Percentiles rank a stretch among this genome's conserved stretches.
Evolutionary conservation across 2,888 invertebrate genomes (phyloP).

Genomic region (Parascotia fuliginaria): DNA sequence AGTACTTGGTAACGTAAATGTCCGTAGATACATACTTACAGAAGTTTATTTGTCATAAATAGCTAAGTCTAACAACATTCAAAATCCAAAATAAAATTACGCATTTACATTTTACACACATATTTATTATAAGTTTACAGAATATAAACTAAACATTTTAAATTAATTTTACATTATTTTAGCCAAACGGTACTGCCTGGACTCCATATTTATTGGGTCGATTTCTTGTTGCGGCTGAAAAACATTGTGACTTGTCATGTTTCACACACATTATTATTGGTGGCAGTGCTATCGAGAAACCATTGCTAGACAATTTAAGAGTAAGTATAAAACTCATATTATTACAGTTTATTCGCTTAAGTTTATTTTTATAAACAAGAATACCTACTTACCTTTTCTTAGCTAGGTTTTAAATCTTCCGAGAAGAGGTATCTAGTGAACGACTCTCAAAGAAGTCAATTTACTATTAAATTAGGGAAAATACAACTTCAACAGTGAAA

Average conservation of each 20-base stretch:
- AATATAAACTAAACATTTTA: too few relatives aligned
- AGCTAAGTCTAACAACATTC: too few relatives aligned
- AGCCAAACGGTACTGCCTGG: slow-evolving; percentile 62
- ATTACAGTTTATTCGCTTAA: neutral
- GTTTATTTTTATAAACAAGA: slow-evolving; percentile 8
- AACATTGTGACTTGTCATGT: slow-evolving; percentile 62
- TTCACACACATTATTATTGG: slow-evolving; percentile 63
- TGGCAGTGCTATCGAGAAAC: slow-evolving; percentile 58
- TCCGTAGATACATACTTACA: too few relatives aligned
- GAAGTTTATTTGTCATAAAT: too few relatives aligned
- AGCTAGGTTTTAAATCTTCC: slow-evolving; percentile 10
- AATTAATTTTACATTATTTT: too few relatives aligned
- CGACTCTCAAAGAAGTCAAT: slow-evolving; percentile 5
- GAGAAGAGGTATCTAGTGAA: slow-evolving; percentile 5
- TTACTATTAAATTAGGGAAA: slow-evolving; percentile 2
- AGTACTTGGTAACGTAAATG: too few relatives aligned
- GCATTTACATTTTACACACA: too few relatives aligned
- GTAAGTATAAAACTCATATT: slow-evolving; percentile 50
- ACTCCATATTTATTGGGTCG: slow-evolving; percentile 61
- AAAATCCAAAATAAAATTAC: too few relatives aligned
- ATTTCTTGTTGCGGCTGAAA: slow-evolving; percentile 58
- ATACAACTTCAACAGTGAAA: too few relatives aligned
- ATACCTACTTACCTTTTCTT: neutral
- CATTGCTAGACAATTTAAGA: slow-evolving; percentile 56
- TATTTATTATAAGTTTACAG: too few relatives aligned